Evolutionary conservation across 2,888 invertebrate species (phyloP).

Genomic region (Patella depressa): DNA sequence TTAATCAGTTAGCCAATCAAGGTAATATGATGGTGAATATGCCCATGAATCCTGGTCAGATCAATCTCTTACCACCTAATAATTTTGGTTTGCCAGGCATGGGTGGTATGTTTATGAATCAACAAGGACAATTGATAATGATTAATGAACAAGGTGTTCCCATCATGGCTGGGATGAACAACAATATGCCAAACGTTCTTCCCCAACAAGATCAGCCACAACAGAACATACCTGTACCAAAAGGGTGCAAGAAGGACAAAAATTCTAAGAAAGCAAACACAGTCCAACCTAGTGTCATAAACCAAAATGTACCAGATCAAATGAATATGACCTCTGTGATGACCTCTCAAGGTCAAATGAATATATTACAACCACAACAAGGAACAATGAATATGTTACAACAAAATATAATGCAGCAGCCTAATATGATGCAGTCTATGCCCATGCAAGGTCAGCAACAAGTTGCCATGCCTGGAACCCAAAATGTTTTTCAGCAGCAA

Average conservation of each 20-base stretch:
- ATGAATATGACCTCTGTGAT: slow-evolving; percentile 2
- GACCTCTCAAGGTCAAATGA: not conserved
- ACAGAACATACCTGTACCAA: not conserved
- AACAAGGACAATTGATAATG: slow-evolving; percentile 56
- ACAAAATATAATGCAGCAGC: slow-evolving; percentile 24
- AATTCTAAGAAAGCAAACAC: not conserved
- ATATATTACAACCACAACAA: slow-evolving; percentile 20
- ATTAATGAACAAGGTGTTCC: slow-evolving; percentile 60
- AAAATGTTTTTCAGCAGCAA: slow-evolving; percentile 9
- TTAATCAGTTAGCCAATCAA: slow-evolving; percentile 28
- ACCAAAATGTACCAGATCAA: slow-evolving; percentile 4
- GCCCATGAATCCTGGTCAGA: slow-evolving; percentile 44
- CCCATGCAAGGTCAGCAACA: slow-evolving; percentile 23
- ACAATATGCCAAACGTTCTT: not conserved
- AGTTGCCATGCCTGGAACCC: slow-evolving; percentile 17
- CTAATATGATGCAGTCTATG: slow-evolving; percentile 26
- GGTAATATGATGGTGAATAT: slow-evolving; percentile 45
- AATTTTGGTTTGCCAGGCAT: slow-evolving; percentile 24
- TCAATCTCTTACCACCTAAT: slow-evolving; percentile 9
- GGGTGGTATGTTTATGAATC: slow-evolving; percentile 34
- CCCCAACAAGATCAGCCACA: slow-evolving; percentile 13
- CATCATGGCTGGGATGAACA: slow-evolving; percentile 26
- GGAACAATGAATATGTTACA: slow-evolving; percentile 23
- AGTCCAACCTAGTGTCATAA: not conserved
- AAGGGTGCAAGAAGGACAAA: slow-evolving; percentile 1